Evolutionary conservation across 2,888 invertebrate species (phyloP), one percentile per base, ranked within the genome.

Genomic region (Lydus trimaculatus): DNA sequence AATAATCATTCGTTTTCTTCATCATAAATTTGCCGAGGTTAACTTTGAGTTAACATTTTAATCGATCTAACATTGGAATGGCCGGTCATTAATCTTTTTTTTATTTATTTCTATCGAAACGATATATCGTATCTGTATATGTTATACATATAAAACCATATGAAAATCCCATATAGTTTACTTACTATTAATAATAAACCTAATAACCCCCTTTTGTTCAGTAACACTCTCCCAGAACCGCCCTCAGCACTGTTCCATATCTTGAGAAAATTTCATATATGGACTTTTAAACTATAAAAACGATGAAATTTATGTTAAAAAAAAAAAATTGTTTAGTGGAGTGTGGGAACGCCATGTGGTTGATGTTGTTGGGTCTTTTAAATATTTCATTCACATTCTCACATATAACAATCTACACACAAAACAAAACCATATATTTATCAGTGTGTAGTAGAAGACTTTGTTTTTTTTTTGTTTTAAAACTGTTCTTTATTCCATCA

Each of bases 371-470:
- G 43, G 48, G 20, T 39, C 31, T 28, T 20, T 62, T 61, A 23
- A 31, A 61, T 33, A 66, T 66, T 61, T 60, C 61, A 48, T 48
- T 66, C 66, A 66, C 61, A 62, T 62, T 66, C 66, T 48, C 66
- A 66, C 60, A 61, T 5, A 43, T n/a, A n/a, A n/a, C 31, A 9
- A 31, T 48, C 20, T 48, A 20, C 20, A 20, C 48, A 48, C 48
- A 20, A 20, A 48, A 43, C 43, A 48, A 48, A 17, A 17, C 8
- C 20, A 20, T 36, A 15, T 36, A 36, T 48, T 48, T 48, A 20
- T 48, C 2, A 11, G 6, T 48, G 20, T 23, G 3, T 20, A 20
- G 2, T 48, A 66, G 31, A 62, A 52, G 20, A 36, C 31, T 23
- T 31, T 23, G 43, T 25, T 59, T 23, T 31, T 23, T 28, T 25